Percentiles rank a stretch among this genome's conserved stretches.
Conservation (phyloP, 2,888 invertebrate species). For the Ectemnius cavifrons region DNA sequence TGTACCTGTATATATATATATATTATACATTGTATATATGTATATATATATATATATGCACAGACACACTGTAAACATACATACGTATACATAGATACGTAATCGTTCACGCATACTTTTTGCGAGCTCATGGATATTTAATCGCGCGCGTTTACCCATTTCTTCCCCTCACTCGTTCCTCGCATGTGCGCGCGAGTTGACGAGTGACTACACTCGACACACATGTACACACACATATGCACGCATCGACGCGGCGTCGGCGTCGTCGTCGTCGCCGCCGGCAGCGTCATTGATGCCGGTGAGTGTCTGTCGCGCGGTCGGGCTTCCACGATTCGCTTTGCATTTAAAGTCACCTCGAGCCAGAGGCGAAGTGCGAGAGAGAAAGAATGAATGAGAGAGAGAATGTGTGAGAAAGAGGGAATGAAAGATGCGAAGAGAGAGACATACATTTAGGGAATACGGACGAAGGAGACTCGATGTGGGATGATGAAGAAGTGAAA, state of each 20-base stretch:
- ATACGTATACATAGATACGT: not conserved
- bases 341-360: constrained; percentile 48
- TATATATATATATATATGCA: not conserved
- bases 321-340: constrained; percentile 36
- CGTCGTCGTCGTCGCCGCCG: too few species aligned
- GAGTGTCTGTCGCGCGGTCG: constrained; percentile 31
- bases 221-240: too few species aligned
- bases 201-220: too few species aligned
- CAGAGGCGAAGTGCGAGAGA: constrained; percentile 4
- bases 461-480: too few species aligned
- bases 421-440: too few species aligned
- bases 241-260: constrained; percentile 29
- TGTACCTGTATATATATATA: constrained; percentile 25
- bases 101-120: constrained; percentile 20
- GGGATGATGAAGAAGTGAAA: not conserved
- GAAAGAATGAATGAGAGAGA: too few species aligned
- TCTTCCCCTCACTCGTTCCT: constrained; percentile 20
- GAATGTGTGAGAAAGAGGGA: too few species aligned
- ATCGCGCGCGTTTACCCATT: constrained; percentile 31
- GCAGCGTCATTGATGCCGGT: constrained; percentile 52
- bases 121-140: constrained; percentile 43
- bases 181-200: too few species aligned
- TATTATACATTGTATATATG: not conserved
- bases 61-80: too few species aligned
- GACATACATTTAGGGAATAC: too few species aligned